phyloP scores from a whole-genome alignment of 2,888 invertebrate genomes.

The Catocala nupta region DNA sequence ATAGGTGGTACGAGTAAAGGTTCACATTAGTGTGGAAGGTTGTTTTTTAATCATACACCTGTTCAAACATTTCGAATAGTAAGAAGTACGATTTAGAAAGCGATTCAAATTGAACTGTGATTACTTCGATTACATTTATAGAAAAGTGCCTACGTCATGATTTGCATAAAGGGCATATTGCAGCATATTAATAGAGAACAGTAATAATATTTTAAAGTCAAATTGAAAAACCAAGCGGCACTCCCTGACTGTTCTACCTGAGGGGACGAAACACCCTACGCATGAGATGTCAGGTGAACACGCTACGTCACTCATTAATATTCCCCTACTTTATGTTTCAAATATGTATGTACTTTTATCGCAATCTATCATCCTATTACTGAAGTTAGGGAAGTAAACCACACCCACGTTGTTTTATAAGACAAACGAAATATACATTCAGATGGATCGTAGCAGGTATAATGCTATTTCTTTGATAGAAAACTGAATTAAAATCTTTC shows the following conservation, averaged over 20 bases:
- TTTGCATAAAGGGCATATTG: conserved; percentile 27
- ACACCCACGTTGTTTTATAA: conserved; percentile 53
- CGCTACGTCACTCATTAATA: conserved; percentile 65
- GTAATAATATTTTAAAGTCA: conserved; percentile 13
- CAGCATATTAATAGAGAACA: conserved; percentile 10
- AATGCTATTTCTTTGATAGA: too few species aligned
- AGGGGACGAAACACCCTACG: conserved; percentile 49
- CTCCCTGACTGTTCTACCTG: conserved; percentile 47
- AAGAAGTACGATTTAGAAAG: conserved; percentile 52
- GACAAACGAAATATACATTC: neutral
- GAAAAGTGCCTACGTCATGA: conserved; percentile 38
- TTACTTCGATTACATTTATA: conserved; percentile 35
- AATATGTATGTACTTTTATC: conserved; percentile 58
- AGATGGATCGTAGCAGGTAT: too few species aligned
- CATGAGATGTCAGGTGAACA: conserved; percentile 67
- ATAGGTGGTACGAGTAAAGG: conserved; percentile 26
- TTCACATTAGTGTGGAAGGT: conserved; percentile 28
- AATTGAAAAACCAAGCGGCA: conserved; percentile 38
- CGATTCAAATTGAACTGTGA: conserved; percentile 48
- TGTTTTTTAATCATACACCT: conserved; percentile 45
- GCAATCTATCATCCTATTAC: conserved; percentile 57
- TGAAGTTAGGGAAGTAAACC: conserved; percentile 57
- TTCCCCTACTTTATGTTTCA: conserved; percentile 65
- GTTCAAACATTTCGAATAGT: conserved; percentile 46
- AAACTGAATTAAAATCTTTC: too few species aligned